These are phyloP conservation scores for Aporophyla lueneburgensis DNA, from an alignment of 2,888 invertebrate genomes.

Conservation along the genomic window DNA sequence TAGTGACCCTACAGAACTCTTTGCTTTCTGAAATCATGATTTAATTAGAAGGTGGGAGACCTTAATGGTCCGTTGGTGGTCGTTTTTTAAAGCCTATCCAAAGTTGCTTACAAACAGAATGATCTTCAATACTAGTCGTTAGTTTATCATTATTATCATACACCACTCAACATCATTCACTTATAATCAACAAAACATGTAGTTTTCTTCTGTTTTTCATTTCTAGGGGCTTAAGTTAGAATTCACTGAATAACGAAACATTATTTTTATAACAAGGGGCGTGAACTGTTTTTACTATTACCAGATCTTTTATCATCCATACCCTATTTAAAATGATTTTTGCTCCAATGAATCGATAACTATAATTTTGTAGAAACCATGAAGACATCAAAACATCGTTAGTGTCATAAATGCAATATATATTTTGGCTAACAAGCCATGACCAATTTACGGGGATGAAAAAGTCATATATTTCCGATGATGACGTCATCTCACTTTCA, in stretches of 20 bases:
- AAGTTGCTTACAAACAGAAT: not conserved
- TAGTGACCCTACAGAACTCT: constrained; percentile 25
- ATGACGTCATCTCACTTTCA: constrained; percentile 52
- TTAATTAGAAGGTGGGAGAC: too few species aligned
- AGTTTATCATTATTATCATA: not conserved
- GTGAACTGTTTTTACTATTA: not conserved
- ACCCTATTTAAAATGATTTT: not conserved
- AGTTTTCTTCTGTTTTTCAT: not conserved
- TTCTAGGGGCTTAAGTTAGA: not conserved
- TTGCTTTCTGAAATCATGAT: not conserved
- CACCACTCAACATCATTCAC: not conserved
- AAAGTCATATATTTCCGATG: constrained; percentile 39
- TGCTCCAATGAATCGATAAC: constrained; percentile 41
- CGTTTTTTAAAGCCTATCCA: not conserved
- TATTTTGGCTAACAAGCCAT: constrained; percentile 55
- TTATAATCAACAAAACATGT: not conserved
- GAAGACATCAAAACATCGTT: constrained; percentile 46
- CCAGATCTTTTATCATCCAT: not conserved
- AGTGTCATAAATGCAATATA: constrained; percentile 35
- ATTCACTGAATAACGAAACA: not conserved
- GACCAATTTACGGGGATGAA: constrained; percentile 50
- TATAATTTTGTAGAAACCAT: constrained; percentile 57
- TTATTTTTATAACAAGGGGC: not conserved
- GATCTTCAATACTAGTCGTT: not conserved
- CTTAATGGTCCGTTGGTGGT: too few species aligned